Base-by-base conservation (phyloP, 2,888 invertebrate species). In the Yponomeuta cagnagella region DNA sequence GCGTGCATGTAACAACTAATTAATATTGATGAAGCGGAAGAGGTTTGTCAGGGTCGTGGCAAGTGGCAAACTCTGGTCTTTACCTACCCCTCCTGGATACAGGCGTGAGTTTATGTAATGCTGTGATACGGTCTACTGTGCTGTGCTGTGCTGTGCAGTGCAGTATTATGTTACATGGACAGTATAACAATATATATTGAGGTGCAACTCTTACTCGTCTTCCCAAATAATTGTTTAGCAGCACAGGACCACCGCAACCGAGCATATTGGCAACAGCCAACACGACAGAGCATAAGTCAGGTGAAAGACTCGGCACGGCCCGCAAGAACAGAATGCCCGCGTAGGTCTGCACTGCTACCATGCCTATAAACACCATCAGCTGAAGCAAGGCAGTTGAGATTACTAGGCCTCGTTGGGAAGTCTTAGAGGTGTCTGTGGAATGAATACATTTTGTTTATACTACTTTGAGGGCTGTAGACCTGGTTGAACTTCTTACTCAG, bases 201-300 rank as follows among this genome's bases (percentile, higher is more conserved):
- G 2, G 31, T 10, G 30, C 10, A 12, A 48, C 23, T 70, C 80
- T 78, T 72, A 86, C 87, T 78, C 93, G 82, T 75, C 95, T 83
- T 10, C 94, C 93, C 6, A 91, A 81, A 63, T 86, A 80, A 76
- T 95, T 94, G 72, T 89, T 87, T 23, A 92, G 65, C 1, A 87
- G 23, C 1, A 88, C 81, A 1, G 89, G 82, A 4, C 88, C 63
- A 67, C 79, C 82, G 31, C 93, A 86, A 1, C 88, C 85, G 1
- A 86, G 65, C 0, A 91, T 77, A 75, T 94, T 90, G 1, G 94
- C 91, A 0, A 82, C 74, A 0, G 93, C 94, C 31, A 94, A 84
- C 8, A 93, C 79, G 2, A 94, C 93, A 3, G 94, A 88, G 43
- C 93, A 92, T 2, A 81, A 72, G 68, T 92, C 80, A 0, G 92